phyloP scores from a whole-genome alignment of 2,113 vertebrate species.

The Scomber colias region DNA sequence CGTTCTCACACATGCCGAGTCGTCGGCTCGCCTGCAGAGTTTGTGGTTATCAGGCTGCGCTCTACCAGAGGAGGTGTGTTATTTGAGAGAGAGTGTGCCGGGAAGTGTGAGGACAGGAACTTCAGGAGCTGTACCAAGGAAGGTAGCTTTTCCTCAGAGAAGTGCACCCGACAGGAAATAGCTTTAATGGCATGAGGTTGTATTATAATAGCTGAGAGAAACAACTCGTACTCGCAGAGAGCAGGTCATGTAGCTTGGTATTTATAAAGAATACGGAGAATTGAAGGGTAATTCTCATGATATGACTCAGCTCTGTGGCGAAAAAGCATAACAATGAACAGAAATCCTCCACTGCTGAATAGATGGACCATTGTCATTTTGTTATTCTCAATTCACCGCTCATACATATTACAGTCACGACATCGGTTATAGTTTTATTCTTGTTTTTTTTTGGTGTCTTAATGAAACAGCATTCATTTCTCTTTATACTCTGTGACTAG shows the following conservation, averaged over 20 bases:
- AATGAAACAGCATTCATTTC: not conserved
- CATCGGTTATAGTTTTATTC: not conserved
- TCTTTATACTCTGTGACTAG: not conserved
- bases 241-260: not conserved
- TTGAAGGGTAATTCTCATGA: conserved; percentile 17
- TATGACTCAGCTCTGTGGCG: conserved; percentile 8
- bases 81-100: conserved; percentile 8
- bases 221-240: conserved; percentile 9
- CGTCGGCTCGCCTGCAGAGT: conserved; percentile 30
- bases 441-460: too few species aligned
- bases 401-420: not conserved
- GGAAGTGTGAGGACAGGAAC: conserved; percentile 36
- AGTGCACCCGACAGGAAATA: conserved; percentile 17
- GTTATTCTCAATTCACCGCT: not conserved
- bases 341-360: conserved; percentile 14
- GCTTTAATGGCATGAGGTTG: conserved; percentile 3
- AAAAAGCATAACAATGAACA: conserved; percentile 21
- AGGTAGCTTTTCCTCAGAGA: conserved; percentile 21
- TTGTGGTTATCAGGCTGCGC: conserved; percentile 28
- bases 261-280: conserved; percentile 22
- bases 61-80: conserved; percentile 23
- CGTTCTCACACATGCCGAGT: conserved; percentile 12
- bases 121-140: conserved; percentile 35
- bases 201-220: conserved; percentile 13
- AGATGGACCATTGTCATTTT: not conserved